Conservation (phyloP, 2,797 vertebrate genomes). For the Circus cinereus region DNA sequence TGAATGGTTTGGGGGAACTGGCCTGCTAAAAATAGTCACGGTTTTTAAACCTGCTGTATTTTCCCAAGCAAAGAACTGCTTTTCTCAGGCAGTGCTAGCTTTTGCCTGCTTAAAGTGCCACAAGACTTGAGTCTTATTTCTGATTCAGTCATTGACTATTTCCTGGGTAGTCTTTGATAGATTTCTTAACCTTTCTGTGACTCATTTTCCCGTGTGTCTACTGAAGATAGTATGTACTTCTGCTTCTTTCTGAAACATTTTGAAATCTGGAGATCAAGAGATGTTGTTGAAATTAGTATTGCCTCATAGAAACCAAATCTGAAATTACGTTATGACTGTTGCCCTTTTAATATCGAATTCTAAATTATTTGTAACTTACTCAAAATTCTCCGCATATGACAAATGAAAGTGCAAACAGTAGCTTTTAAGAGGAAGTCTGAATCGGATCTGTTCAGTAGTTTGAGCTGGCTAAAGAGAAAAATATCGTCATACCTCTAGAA, state of each 20-base stretch:
- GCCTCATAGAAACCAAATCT: not conserved
- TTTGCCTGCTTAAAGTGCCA: not conserved
- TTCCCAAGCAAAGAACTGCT: not conserved
- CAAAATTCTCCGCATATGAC: not conserved
- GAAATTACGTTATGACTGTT: not conserved
- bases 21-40: conserved; percentile 18
- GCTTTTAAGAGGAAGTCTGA: not conserved
- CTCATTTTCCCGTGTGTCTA: conserved; percentile 14
- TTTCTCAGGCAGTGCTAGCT: not conserved
- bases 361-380: not conserved
- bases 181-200: conserved; percentile 57
- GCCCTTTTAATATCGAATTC: not conserved
- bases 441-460: not conserved
- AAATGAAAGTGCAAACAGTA: not conserved
- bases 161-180: conserved; percentile 29
- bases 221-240: not conserved
- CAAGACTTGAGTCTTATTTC: not conserved
- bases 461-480: not conserved
- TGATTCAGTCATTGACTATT: conserved; percentile 20
- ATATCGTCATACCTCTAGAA: not conserved
- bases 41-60: conserved; percentile 19
- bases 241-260: not conserved
- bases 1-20: not conserved
- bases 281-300: not conserved
- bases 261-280: not conserved